Conservation (phyloP, 2,797 vertebrate species). For the Gallinago solitaria region DNA sequence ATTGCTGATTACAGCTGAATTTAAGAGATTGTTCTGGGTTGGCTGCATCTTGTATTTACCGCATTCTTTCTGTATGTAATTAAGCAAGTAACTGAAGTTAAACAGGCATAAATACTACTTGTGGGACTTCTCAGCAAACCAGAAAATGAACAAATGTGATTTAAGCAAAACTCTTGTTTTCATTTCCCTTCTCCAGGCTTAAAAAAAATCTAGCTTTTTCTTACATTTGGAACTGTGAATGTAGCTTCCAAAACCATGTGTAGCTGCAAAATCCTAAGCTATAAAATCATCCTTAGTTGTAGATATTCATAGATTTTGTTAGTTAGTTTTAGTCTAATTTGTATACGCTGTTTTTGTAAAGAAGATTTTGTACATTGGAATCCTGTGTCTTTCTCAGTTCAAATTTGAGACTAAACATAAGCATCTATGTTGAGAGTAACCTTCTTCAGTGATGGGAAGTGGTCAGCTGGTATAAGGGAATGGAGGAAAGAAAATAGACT, state of each 20-base stretch:
- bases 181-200: not conserved
- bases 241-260: not conserved
- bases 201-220: not conserved
- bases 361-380: not conserved
- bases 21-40: not conserved
- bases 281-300: not conserved
- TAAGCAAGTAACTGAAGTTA: not conserved
- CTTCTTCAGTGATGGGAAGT: not conserved
- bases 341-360: not conserved
- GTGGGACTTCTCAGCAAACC: not conserved
- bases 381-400: not conserved
- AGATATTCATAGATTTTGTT: not conserved
- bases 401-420: not conserved
- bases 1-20: conserved; percentile 12
- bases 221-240: not conserved
- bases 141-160: not conserved
- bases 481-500: not conserved
- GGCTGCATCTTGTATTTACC: not conserved
- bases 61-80: not conserved
- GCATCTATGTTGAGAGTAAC: not conserved
- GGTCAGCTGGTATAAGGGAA: not conserved
- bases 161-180: not conserved
- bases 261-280: not conserved
- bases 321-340: not conserved
- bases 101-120: not conserved